Evolutionary conservation across 2,113 vertebrate genomes (phyloP).

Genomic region (Antigone vipio): DNA sequence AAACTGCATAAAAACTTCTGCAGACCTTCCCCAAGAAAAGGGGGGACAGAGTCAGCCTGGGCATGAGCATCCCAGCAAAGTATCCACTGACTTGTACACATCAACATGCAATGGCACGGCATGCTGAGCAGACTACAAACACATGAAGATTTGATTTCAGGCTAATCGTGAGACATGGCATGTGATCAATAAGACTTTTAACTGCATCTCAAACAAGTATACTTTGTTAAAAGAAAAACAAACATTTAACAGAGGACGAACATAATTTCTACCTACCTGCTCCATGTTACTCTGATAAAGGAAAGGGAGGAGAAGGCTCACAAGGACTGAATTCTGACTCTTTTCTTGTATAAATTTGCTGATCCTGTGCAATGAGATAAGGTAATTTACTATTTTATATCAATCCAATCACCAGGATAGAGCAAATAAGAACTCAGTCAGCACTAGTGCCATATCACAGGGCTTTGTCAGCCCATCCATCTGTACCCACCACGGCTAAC

Average conservation of each 20-base stretch:
- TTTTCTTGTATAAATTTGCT: constrained; percentile 91
- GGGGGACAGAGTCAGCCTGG: neutral
- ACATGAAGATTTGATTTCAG: neutral
- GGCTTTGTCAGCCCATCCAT: neutral
- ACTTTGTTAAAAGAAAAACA: neutral
- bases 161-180: neutral
- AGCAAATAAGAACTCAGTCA: neutral
- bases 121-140: neutral
- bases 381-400: neutral
- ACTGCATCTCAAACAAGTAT: neutral
- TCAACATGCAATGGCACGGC: rapidly evolving
- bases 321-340: constrained; percentile 88
- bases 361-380: constrained; percentile 73
- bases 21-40: neutral
- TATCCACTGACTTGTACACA: neutral
- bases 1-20: neutral
- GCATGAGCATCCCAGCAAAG: neutral
- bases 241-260: neutral
- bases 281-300: constrained; percentile 81
- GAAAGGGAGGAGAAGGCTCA: constrained; percentile 88
- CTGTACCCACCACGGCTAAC: neutral
- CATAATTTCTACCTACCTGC: constrained; percentile 73
- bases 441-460: neutral
- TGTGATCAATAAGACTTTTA: neutral
- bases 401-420: neutral